These are phyloP conservation scores for Serrognathus titanus DNA, from an alignment of 2,888 invertebrate species.

Conservation along the genomic window DNA sequence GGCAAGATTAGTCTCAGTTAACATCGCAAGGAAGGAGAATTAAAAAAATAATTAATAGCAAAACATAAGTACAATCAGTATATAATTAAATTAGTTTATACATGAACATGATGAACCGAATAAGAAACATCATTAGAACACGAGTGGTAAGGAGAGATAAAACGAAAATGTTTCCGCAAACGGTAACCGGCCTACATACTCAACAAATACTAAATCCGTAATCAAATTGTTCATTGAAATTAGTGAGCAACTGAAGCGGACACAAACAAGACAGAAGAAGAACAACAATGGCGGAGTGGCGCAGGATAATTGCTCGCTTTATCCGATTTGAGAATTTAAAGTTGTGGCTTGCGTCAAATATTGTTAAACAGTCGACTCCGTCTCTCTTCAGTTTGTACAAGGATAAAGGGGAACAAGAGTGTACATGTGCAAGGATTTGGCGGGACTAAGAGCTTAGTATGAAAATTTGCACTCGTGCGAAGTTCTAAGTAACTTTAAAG, in stretches of 20 bases:
- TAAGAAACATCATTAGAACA: no score
- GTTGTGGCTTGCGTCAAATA: slow-evolving; percentile 10
- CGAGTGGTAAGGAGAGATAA: neutral
- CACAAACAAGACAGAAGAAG: slow-evolving; percentile 21
- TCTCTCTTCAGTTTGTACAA: neutral
- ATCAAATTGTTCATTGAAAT: slow-evolving; percentile 33
- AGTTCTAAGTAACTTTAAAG: neutral
- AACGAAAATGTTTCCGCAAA: slow-evolving; percentile 15
- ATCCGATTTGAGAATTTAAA: slow-evolving; percentile 24
- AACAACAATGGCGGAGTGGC: slow-evolving; percentile 18
- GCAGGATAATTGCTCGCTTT: slow-evolving; percentile 25
- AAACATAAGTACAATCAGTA: no score
- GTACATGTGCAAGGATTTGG: neutral
- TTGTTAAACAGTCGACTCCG: neutral
- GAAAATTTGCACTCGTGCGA: neutral
- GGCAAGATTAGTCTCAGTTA: no score
- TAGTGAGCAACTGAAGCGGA: slow-evolving; percentile 18
- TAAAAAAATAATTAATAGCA: no score
- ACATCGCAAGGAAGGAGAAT: no score
- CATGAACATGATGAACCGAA: no score
- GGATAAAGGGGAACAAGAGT: neutral
- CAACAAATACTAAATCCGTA: slow-evolving; percentile 30
- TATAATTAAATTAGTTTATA: no score
- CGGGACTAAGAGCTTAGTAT: neutral
- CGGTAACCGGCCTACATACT: slow-evolving; percentile 19